phyloP scores from a whole-genome alignment of 2,888 invertebrate species.

The Xanthorhoe spadicearia region DNA sequence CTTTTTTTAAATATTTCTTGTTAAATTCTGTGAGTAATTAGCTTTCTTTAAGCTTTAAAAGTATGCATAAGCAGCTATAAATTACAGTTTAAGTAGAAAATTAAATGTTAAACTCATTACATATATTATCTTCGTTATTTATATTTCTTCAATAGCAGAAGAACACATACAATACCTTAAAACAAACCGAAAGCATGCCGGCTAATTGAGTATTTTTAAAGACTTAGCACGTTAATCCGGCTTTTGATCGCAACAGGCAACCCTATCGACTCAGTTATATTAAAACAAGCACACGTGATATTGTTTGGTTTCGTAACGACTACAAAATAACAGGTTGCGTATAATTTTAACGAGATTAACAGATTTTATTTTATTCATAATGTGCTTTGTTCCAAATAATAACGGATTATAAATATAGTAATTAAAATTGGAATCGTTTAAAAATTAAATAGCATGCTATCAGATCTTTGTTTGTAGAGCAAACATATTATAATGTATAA shows the following conservation, averaged over 20 bases:
- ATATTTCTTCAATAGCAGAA: too few species aligned
- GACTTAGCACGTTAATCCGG: neutral
- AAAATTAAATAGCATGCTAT: neutral
- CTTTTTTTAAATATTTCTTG: conserved; percentile 11
- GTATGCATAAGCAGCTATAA: too few species aligned
- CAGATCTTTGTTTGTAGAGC: too few species aligned
- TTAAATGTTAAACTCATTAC: too few species aligned
- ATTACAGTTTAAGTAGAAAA: too few species aligned
- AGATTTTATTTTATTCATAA: conserved; percentile 36
- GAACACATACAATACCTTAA: too few species aligned
- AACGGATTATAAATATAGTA: conserved; percentile 30
- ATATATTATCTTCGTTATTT: too few species aligned
- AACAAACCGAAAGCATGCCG: neutral
- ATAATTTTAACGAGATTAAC: conserved; percentile 72
- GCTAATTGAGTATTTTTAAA: neutral
- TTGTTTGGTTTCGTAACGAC: conserved; percentile 79
- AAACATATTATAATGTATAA: too few species aligned
- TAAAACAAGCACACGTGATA: conserved; percentile 73
- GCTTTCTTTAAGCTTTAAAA: too few species aligned
- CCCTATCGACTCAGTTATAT: conserved; percentile 46
- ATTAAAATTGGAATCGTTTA: conserved; percentile 15
- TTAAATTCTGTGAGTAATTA: neutral
- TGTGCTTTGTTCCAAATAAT: conserved; percentile 27
- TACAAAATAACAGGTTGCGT: conserved; percentile 74
- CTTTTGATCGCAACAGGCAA: conserved; percentile 15